phyloP scores from a whole-genome alignment of 2,888 invertebrate genomes.

The Aradus depressus region DNA sequence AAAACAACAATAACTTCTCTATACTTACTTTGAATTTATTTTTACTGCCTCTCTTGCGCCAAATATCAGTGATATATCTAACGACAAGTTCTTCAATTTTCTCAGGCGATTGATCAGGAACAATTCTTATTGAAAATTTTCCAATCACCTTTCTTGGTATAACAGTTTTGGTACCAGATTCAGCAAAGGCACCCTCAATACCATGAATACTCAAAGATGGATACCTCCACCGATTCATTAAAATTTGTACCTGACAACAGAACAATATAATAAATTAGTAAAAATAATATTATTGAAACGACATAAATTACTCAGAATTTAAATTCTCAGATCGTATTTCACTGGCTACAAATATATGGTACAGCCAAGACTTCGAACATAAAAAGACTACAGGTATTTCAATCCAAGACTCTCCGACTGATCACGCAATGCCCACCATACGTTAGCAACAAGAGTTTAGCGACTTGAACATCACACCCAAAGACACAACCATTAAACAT shows the following conservation, averaged over 20 bases:
- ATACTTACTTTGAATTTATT: conserved; percentile 63
- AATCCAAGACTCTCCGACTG: too few relatives aligned
- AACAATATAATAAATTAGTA: neutral
- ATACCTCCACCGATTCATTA: conserved; percentile 93
- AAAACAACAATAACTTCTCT: neutral
- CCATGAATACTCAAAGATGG: conserved; percentile 92
- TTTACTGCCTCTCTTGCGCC: conserved; percentile 68
- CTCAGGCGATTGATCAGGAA: conserved; percentile 84
- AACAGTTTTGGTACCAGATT: conserved; percentile 88
- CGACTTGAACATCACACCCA: too few relatives aligned
- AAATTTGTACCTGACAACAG: conserved; percentile 40
- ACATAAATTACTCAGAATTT: too few relatives aligned
- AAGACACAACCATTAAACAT: too few relatives aligned
- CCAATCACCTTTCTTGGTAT: conserved; percentile 88
- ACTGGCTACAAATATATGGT: too few relatives aligned
- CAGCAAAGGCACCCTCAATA: conserved; percentile 89
- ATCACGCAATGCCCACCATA: too few relatives aligned
- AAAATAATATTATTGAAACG: too few relatives aligned
- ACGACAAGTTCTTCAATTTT: conserved; percentile 70
- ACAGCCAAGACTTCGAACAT: too few relatives aligned
- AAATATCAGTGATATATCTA: conserved; percentile 61
- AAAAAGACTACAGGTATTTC: too few relatives aligned
- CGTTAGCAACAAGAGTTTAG: too few relatives aligned
- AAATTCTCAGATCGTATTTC: too few relatives aligned
- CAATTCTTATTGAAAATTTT: conserved; percentile 93